These are phyloP conservation scores for Sinocyclocheilus anophthalmus DNA, from an alignment of 2,113 vertebrate species.

Conservation along the genomic window DNA sequence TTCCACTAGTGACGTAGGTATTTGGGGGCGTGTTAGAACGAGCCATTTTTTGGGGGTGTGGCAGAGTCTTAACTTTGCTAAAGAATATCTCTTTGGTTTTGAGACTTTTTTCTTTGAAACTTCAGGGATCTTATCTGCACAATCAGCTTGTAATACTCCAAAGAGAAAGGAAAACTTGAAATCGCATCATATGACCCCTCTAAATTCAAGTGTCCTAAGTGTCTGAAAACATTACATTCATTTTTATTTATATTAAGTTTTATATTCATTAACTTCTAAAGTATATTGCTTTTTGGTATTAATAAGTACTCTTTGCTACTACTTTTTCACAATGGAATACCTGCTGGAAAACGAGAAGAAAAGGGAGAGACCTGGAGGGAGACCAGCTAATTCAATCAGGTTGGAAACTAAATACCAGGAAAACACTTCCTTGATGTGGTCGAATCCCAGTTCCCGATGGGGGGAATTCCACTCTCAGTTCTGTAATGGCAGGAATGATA, in stretches of 20 bases:
- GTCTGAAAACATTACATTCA: not conserved
- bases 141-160: too few relatives aligned
- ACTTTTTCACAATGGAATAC: not conserved
- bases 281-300: not conserved
- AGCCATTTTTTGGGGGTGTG: too few relatives aligned
- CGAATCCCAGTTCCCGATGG: not conserved
- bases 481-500: slow-evolving; percentile 16
- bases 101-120: too few relatives aligned
- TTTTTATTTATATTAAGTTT: not conserved
- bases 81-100: too few relatives aligned
- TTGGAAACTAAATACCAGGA: slow-evolving; percentile 17
- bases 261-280: not conserved
- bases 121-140: too few relatives aligned
- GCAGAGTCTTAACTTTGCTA: too few relatives aligned
- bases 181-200: too few relatives aligned
- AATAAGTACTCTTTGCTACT: not conserved
- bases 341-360: slow-evolving; percentile 3
- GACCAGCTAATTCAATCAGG: not conserved
- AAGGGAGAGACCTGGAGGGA: not conserved
- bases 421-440: slow-evolving; percentile 11
- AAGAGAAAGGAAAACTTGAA: too few relatives aligned
- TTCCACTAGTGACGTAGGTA: too few relatives aligned
- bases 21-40: too few relatives aligned
- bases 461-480: slow-evolving; percentile 29
- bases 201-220: not conserved